Base-by-base conservation (phyloP, 2,888 invertebrate genomes). In the Drosophila yooni region DNA sequence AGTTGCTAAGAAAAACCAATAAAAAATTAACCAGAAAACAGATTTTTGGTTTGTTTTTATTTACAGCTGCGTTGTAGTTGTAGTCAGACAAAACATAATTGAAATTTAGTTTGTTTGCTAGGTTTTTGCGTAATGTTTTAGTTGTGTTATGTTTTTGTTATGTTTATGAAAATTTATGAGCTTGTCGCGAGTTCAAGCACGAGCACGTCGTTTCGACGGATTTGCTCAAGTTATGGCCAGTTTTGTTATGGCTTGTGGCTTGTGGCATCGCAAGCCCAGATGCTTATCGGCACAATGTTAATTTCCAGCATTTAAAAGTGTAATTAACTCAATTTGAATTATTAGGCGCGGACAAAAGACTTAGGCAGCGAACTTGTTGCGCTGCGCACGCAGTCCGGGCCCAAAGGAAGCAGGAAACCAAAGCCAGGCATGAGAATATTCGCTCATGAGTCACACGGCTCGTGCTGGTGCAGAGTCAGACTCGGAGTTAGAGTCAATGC, bases 261-360 rank as follows among this genome's bases (percentile, higher is more conserved):
- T 82, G 85, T 80, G 85, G 80, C 79, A 52, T 74, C 66, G 74
- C 76, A 72, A 79, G 76, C 48, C 25, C 51, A 86, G 86, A 86
- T 86, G 71, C 71, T 89, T 90, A 86, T 86, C 86, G 57, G 60
- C 82, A 63, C 80, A 83, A 83, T 90, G 86, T 81, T 86, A 90
- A 86, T 90, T 83, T 86, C 71, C 75, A 81, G 82, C 82, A 90
- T 87, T 87, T 87, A 87, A 87, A 89, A 84, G 84, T 75, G 90
- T 87, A 87, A 87, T 87, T 87, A 90, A 90, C 88, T 76, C 85
- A 84, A 87, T 87, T 90, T 84, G 87, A 76, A 81, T 78, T 78
- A 82, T 79, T 73, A 71, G 70, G 53, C 68, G 66, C 58, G 61
- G 36, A 91, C 83, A 81, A 87, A 92, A 92, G 92, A 91, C 88